Evolutionary conservation across 2,113 vertebrate genomes (phyloP).

Genomic region (Tetraodon nigroviridis): DNA sequence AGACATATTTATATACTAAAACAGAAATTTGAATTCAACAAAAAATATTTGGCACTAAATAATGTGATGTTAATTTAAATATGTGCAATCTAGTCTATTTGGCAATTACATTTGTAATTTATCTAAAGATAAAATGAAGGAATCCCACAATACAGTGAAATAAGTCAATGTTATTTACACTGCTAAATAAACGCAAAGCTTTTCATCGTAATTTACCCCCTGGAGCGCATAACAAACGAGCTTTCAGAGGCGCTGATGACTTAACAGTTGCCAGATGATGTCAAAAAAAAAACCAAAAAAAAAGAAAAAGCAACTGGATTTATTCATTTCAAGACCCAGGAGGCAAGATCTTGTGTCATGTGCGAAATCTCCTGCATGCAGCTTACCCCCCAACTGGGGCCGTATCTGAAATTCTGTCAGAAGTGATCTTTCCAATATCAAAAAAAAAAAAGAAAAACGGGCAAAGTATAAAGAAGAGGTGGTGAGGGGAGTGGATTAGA

Average conservation of each 20-base stretch:
- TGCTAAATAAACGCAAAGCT: no score
- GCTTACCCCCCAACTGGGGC: slow-evolving; percentile 21
- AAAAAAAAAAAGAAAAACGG: slow-evolving; percentile 22
- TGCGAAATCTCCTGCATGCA: slow-evolving; percentile 22
- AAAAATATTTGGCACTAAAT: no score
- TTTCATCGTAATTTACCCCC: not conserved
- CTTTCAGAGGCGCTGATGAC: not conserved
- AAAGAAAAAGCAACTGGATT: not conserved
- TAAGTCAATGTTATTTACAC: no score
- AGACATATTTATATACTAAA: no score
- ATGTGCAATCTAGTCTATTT: no score
- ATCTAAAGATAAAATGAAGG: no score
- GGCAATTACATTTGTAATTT: no score
- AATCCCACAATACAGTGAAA: no score
- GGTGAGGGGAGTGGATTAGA: slow-evolving; percentile 26
- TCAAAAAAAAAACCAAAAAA: slow-evolving; percentile 1
- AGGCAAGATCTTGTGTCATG: slow-evolving; percentile 4
- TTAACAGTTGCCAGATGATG: not conserved
- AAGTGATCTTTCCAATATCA: slow-evolving; percentile 29
- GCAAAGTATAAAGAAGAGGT: slow-evolving; percentile 8
- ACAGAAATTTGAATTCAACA: no score
- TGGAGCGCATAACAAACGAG: not conserved
- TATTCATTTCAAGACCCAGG: not conserved
- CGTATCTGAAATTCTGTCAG: slow-evolving; percentile 56
- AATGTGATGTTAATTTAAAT: no score